These are phyloP conservation scores for Belgica antarctica DNA, from an alignment of 2,888 invertebrate species.

Conservation along the genomic window DNA sequence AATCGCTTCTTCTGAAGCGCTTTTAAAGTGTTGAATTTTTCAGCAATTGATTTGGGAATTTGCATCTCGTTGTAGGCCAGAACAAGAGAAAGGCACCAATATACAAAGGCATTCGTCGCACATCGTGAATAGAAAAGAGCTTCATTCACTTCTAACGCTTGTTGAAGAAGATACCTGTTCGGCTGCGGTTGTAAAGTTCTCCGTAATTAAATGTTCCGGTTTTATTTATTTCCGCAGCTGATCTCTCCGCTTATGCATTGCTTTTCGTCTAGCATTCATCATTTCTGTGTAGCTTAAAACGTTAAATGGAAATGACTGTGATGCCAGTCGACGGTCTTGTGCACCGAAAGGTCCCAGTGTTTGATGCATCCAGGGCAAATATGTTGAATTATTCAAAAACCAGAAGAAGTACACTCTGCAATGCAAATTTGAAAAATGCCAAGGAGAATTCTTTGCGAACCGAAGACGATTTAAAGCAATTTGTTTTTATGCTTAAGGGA, in stretches of 20 bases:
- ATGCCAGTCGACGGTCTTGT: background rate
- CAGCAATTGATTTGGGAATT: conserved; percentile 12
- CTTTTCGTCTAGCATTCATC: background rate
- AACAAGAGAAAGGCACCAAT: background rate
- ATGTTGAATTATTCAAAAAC: background rate
- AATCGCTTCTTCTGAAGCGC: no score
- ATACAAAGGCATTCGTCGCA: background rate
- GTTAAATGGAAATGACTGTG: background rate
- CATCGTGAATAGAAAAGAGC: background rate
- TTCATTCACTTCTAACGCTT: background rate
- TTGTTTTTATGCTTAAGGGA: background rate
- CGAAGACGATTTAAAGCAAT: background rate
- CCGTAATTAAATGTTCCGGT: conserved; percentile 20
- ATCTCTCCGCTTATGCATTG: no score
- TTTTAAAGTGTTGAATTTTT: no score
- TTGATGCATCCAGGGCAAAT: background rate
- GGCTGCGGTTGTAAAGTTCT: background rate
- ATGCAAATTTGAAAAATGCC: no score
- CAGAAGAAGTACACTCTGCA: background rate
- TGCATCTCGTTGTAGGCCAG: background rate
- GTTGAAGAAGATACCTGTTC: conserved; percentile 7
- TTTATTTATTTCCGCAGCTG: background rate
- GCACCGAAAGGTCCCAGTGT: no score
- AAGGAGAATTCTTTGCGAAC: background rate
- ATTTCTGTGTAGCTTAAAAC: background rate